Percentiles rank a stretch among this genome's conserved stretches.
Conservation (phyloP, 2,113 vertebrate species). For the Haliaeetus leucogaster region DNA sequence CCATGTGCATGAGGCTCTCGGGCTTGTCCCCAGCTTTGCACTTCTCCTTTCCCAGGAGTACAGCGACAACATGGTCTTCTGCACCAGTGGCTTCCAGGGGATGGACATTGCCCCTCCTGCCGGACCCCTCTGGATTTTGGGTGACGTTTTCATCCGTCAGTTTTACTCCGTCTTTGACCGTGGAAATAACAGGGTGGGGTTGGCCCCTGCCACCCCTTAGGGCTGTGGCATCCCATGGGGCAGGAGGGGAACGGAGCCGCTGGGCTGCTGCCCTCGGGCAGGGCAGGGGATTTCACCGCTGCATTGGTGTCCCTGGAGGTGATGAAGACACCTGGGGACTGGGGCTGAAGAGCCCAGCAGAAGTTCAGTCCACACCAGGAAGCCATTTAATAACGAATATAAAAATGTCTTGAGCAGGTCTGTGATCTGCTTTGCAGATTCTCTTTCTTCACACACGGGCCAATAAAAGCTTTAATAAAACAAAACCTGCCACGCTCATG, state of each 20-base stretch:
- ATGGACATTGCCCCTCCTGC: conserved; percentile 61
- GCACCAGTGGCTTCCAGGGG: conserved; percentile 73
- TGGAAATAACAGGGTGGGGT: conserved; percentile 73
- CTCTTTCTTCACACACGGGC: neutral
- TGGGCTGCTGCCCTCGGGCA: neutral
- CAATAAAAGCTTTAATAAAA: neutral
- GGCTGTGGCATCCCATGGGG: neutral
- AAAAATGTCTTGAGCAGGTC: neutral
- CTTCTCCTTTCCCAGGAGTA: conserved; percentile 36
- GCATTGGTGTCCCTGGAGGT: neutral
- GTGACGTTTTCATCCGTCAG: conserved; percentile 76
- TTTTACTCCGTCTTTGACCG: conserved; percentile 78
- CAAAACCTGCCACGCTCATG: fast-evolving
- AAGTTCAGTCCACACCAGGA: fast-evolving
- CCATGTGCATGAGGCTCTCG: fast-evolving
- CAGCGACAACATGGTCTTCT: neutral
- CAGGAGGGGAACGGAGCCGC: neutral
- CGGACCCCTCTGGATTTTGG: conserved; percentile 77
- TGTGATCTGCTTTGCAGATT: neutral
- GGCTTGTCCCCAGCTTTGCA: neutral
- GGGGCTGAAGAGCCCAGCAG: neutral
- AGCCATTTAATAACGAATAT: neutral
- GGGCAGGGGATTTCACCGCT: neutral
- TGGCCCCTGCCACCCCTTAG: conserved; percentile 65
- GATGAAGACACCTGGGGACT: neutral